These are phyloP conservation scores for Turdus rufiventris DNA, from an alignment of 2,113 vertebrate species.

Conservation along the genomic window DNA sequence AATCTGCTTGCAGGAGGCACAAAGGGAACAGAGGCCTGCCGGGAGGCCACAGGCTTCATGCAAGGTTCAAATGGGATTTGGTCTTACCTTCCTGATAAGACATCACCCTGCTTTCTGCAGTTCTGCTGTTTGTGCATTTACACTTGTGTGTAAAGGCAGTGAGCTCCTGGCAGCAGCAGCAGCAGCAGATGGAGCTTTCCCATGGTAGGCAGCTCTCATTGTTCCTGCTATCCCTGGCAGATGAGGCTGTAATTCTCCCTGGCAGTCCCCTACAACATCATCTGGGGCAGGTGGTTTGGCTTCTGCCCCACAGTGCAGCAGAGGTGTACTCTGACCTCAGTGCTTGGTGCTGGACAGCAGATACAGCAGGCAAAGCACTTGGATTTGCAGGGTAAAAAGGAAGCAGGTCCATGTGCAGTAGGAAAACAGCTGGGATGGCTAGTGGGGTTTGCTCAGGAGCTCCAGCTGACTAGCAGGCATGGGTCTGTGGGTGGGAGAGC, in stretches of 20 bases:
- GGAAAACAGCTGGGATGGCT: neutral
- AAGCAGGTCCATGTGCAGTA: neutral
- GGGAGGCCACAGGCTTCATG: neutral
- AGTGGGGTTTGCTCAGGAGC: neutral
- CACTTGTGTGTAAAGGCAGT: rapidly evolving
- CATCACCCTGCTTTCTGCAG: rapidly evolving
- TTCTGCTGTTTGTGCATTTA: neutral
- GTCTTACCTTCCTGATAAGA: neutral
- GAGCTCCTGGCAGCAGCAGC: neutral
- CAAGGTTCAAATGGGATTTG: neutral
- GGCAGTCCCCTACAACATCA: too few relatives aligned
- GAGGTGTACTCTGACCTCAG: neutral
- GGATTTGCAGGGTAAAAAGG: neutral
- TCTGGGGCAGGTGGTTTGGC: neutral
- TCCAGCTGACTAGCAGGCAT: neutral
- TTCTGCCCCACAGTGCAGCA: neutral
- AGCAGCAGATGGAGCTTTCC: neutral
- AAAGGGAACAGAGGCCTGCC: neutral
- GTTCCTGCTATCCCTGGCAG: neutral
- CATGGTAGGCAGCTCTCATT: neutral
- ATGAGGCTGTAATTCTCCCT: neutral
- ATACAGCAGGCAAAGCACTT: neutral
- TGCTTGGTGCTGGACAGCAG: neutral
- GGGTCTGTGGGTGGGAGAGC: neutral
- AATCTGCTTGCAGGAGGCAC: neutral